Conservation (phyloP, 2,888 invertebrate species). For the Rosalia funebris region DNA sequence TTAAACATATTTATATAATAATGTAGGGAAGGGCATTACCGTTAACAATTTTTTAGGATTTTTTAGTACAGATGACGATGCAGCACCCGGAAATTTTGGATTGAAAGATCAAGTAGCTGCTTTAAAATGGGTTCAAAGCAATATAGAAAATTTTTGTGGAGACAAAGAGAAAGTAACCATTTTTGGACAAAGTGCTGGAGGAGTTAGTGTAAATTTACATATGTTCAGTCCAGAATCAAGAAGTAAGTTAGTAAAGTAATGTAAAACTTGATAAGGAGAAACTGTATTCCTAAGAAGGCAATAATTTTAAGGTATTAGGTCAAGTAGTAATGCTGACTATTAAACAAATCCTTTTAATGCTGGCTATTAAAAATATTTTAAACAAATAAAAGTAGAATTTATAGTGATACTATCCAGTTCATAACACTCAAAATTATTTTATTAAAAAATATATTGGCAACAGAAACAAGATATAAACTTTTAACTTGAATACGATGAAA, state of each 20-base stretch:
- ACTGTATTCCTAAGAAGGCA: too few relatives aligned
- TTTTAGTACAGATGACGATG: slow-evolving; percentile 63
- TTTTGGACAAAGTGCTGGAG: slow-evolving; percentile 66
- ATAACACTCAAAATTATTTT: too few relatives aligned
- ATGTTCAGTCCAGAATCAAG: slow-evolving; percentile 61
- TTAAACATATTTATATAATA: neutral
- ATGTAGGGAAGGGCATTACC: neutral
- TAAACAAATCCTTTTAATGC: too few relatives aligned
- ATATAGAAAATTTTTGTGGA: slow-evolving; percentile 63
- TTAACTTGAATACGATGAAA: too few relatives aligned
- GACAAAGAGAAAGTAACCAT: slow-evolving; percentile 61
- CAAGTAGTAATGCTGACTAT: too few relatives aligned
- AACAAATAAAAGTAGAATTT: too few relatives aligned
- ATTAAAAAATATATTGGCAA: too few relatives aligned
- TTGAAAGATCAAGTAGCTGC: slow-evolving; percentile 65
- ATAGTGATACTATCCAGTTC: too few relatives aligned
- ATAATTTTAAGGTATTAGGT: too few relatives aligned
- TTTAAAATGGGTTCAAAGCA: slow-evolving; percentile 63
- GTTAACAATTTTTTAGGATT: slow-evolving; percentile 57
- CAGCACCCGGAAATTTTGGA: slow-evolving; percentile 64
- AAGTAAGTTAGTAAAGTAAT: slow-evolving; percentile 41
- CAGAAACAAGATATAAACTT: too few relatives aligned
- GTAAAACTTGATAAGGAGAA: too few relatives aligned
- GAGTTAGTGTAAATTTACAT: slow-evolving; percentile 63
- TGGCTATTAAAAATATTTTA: too few relatives aligned